Base-by-base conservation (phyloP, 2,113 vertebrate species). In the Puma concolor region DNA sequence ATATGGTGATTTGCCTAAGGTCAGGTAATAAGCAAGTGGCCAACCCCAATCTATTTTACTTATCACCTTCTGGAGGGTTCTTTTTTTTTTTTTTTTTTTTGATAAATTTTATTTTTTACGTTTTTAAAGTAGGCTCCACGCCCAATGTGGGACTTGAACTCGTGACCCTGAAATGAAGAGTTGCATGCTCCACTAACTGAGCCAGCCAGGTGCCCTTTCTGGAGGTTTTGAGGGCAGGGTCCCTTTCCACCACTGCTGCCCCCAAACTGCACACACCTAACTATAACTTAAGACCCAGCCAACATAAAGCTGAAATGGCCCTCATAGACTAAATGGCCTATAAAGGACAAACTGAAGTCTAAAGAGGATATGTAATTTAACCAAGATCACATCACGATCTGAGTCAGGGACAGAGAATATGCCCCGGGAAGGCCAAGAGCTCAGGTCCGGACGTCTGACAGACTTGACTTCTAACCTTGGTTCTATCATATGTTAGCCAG, bases 11-110 rank as follows among this genome's bases (percentile, higher is more conserved):
- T 88, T 94, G 69, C 80, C 52, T 71, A 31, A 38, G 21, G 69
- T 85, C 96, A 97, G 76, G 80, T 25, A 63, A 52, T 79, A 84
- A 97, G 66, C 60, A 76, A 60, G 57, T 23, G 41, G 57, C 48
- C 76, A 64, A 31, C 13, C 27, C 27, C 33, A 54, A 76, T 48
- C 17, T 15, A 25, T 44, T 85, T 88, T 57, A 95, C 80, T 66
- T 27, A 19, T 23, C 69, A 86, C 81, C n/a, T 77, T 48, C 74
- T 77, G 14, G 27, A 77, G 15, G 14, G 3, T 44, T 36, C 15
- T n/a, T n/a, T n/a, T n/a, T 16, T 6, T 44, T 72, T 36, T 38
- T 38, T 38, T 72, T 67, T 67, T 72, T 41, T 13, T 76, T 14
- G 23, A 48, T 48, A 31, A 48, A 48, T 31, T 48, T 31, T 77